Conservation (phyloP, 2,113 vertebrate genomes). For the Hylia prasina region DNA sequence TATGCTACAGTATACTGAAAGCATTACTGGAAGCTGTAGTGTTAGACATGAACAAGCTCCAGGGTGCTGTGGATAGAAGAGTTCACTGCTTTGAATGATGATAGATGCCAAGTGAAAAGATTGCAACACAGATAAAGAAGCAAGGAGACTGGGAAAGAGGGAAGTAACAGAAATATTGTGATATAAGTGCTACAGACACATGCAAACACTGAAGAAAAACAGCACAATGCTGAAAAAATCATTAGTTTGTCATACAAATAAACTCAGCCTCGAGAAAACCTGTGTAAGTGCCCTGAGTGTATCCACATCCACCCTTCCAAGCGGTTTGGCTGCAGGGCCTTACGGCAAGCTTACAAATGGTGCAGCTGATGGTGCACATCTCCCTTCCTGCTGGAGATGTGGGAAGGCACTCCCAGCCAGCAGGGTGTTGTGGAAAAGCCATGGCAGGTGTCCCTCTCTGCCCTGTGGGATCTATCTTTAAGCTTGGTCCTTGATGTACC, state of each 20-base stretch:
- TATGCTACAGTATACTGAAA: neutral
- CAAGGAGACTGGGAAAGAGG: neutral
- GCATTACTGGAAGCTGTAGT: neutral
- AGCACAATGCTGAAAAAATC: neutral
- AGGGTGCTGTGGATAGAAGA: neutral
- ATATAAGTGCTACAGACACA: neutral
- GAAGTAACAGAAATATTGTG: neutral
- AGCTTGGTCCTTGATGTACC: neutral
- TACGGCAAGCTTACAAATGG: fast-evolving
- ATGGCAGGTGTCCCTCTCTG: fast-evolving
- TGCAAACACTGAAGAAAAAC: neutral
- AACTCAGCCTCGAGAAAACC: neutral
- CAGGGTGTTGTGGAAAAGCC: fast-evolving
- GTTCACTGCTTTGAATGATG: neutral
- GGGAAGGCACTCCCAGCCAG: neutral
- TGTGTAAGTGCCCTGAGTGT: neutral
- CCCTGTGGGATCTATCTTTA: neutral
- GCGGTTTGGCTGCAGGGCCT: neutral
- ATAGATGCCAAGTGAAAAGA: neutral
- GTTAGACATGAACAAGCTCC: neutral
- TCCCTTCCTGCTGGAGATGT: neutral
- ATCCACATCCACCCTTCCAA: neutral
- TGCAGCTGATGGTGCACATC: neutral
- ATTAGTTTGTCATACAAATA: neutral
- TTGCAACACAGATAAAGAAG: neutral